Evolutionary conservation across 1,140 invertebrate species (phyloP).

Genomic region (Fragariocoptes setiger): DNA sequence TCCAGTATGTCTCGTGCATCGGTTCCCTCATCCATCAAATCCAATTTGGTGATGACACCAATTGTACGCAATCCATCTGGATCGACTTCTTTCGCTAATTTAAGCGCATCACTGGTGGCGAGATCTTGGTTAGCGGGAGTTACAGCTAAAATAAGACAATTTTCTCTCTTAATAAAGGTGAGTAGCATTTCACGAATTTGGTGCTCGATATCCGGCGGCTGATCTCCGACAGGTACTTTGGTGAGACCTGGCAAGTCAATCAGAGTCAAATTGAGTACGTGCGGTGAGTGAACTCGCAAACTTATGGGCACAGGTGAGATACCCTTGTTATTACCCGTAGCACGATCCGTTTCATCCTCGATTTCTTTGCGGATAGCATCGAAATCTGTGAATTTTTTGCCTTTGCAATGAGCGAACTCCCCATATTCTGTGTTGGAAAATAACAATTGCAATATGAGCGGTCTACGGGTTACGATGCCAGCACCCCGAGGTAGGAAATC

Average conservation of each 20-base stretch:
- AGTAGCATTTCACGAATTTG: constrained; percentile 82
- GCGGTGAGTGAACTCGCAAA: constrained; percentile 82
- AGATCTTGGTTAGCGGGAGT: constrained; percentile 84
- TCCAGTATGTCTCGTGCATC: constrained; percentile 12
- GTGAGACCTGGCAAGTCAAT: constrained; percentile 73
- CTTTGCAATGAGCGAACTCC: constrained; percentile 92
- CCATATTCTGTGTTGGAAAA: constrained; percentile 63
- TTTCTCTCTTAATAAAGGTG: constrained; percentile 69
- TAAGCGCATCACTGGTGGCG: constrained; percentile 78
- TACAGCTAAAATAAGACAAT: constrained; percentile 76
- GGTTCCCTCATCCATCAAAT: constrained; percentile 14
- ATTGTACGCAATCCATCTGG: constrained; percentile 34
- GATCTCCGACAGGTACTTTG: constrained; percentile 78
- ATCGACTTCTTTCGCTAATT: constrained; percentile 77
- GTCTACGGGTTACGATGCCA: constrained; percentile 85
- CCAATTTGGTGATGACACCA: constrained; percentile 14
- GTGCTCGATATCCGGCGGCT: constrained; percentile 61
- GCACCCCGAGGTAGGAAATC: constrained; percentile 82
- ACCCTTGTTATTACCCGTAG: constrained; percentile 88
- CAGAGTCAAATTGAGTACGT: constrained; percentile 75
- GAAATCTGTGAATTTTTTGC: constrained; percentile 85
- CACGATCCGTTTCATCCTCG: constrained; percentile 81
- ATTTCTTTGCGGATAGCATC: constrained; percentile 83
- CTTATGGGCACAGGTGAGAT: constrained; percentile 97
- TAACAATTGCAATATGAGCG: constrained; percentile 85